phyloP scores from a whole-genome alignment of 35 echinoderm and acorn worm genomes.

The Hemicentrotus pulcherrimus region DNA sequence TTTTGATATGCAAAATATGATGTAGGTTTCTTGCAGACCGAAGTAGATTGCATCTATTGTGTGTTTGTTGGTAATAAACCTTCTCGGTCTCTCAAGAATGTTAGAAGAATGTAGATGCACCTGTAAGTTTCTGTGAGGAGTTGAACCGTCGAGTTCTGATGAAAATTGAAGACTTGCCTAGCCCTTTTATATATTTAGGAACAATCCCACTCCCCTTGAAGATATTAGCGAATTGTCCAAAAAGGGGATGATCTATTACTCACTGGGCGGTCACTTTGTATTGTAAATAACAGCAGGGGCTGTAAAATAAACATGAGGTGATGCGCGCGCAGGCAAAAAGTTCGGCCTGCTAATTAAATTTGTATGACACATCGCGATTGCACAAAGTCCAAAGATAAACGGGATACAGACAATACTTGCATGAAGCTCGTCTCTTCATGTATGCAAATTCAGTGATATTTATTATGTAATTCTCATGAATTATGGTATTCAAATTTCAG shows the following conservation, averaged over 20 bases:
- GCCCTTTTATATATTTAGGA: neutral
- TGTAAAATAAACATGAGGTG: neutral
- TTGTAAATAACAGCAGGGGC: neutral
- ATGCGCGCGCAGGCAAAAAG: neutral
- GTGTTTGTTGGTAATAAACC: too few relatives aligned
- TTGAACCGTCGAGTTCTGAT: neutral
- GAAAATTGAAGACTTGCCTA: neutral
- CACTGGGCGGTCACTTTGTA: neutral
- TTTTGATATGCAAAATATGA: too few relatives aligned
- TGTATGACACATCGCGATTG: neutral
- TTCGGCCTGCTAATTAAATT: too few relatives aligned
- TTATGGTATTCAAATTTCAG: too few relatives aligned
- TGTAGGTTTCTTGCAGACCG: too few relatives aligned
- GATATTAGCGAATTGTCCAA: neutral
- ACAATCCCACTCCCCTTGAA: neutral
- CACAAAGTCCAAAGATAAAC: neutral
- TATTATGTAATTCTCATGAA: too few relatives aligned
- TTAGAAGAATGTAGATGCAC: neutral
- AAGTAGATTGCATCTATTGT: too few relatives aligned
- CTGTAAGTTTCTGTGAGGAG: neutral
- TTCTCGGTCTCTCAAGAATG: neutral
- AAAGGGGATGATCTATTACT: neutral
- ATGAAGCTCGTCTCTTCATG: too few relatives aligned
- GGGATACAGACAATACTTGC: too few relatives aligned
- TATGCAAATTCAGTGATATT: too few relatives aligned